These are phyloP conservation scores for Yponomeuta plumbellus DNA, from an alignment of 2,888 invertebrate genomes.

Conservation along the genomic window DNA sequence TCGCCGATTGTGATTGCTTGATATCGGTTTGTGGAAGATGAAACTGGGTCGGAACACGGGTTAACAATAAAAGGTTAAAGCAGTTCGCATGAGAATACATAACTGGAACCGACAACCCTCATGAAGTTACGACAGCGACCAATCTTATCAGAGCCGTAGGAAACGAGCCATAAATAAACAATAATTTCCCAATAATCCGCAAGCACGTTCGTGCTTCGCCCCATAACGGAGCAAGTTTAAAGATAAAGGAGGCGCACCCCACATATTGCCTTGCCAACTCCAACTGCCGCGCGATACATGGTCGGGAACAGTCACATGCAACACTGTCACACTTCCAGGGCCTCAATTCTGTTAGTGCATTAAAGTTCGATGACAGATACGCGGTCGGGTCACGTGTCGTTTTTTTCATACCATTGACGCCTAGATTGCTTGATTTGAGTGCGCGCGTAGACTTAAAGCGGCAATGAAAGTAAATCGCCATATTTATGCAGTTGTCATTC, in stretches of 20 bases:
- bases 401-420: too few species aligned
- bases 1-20: neutral
- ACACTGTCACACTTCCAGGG: neutral
- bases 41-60: neutral
- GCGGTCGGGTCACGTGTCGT: too few species aligned
- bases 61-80: neutral
- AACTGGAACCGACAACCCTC: neutral
- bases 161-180: slow-evolving; percentile 3
- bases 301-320: neutral
- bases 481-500: too few species aligned
- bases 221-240: slow-evolving; percentile 3
- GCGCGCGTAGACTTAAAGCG: too few species aligned
- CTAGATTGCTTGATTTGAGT: too few species aligned
- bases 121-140: neutral
- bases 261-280: neutral
- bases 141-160: neutral
- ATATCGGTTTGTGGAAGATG: neutral
- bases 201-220: neutral
- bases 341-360: too few species aligned
- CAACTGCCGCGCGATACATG: neutral
- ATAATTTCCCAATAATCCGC: neutral
- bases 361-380: too few species aligned
- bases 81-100: neutral
- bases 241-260: neutral
- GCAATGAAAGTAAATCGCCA: too few species aligned